phyloP scores from a whole-genome alignment of 2,113 vertebrate genomes.

The Terrapene triunguis region DNA sequence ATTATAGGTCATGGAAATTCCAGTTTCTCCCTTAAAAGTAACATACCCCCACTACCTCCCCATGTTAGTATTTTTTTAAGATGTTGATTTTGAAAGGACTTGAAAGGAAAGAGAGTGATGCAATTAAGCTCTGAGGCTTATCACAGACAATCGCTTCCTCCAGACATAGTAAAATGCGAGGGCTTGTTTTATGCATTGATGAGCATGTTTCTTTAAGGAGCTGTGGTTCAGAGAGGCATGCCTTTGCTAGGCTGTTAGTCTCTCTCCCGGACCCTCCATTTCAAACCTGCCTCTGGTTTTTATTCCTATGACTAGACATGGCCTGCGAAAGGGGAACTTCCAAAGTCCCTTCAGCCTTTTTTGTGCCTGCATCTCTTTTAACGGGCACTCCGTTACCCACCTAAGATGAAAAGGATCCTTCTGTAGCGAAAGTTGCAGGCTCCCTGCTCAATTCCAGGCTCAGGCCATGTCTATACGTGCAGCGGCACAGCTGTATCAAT shows the following conservation, averaged over 20 bases:
- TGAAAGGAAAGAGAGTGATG: neutral
- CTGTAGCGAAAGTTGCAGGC: neutral
- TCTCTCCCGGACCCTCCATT: conserved; percentile 2
- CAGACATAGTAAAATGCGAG: neutral
- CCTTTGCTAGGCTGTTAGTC: conserved; percentile 35
- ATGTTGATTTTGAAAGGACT: neutral
- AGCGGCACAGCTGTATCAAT: too few species aligned
- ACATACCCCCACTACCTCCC: neutral
- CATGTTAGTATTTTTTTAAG: neutral
- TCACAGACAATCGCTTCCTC: neutral
- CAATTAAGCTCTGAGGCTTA: neutral
- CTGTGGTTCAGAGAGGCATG: conserved; percentile 17
- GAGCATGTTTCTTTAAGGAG: conserved; percentile 57
- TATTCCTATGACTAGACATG: neutral
- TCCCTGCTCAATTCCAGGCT: neutral
- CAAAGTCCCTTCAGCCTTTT: neutral
- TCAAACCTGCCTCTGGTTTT: neutral
- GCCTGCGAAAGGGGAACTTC: neutral
- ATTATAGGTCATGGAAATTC: conserved; percentile 56
- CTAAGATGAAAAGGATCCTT: neutral
- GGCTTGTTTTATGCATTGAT: neutral
- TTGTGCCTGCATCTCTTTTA: neutral
- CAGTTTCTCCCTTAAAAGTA: conserved; percentile 38
- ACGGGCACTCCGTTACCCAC: rapidly evolving
- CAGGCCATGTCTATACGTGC: too few species aligned